Evolutionary conservation across 1,140 invertebrate species (phyloP), one percentile per base, ranked within the genome.

Genomic region (Chironomus tepperi): DNA sequence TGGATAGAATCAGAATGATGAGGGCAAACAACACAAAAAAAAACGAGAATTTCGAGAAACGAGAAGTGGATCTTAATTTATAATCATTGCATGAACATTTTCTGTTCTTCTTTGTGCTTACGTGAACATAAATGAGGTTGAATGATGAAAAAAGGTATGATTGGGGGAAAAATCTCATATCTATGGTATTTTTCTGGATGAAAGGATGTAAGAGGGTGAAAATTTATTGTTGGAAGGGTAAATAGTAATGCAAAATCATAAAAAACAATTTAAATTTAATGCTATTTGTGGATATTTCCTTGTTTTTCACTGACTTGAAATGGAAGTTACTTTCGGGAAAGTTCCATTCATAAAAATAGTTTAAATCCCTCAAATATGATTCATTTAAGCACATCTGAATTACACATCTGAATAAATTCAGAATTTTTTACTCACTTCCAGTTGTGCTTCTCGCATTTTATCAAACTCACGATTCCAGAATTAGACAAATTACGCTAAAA

Each of bases 71-170:
- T 57, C n/a, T 57, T 57, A 57, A 57, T 57, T 57, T 57, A 57
- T 57, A 57, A 57, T 57, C 47, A 57, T 57, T 57, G 47, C 47
- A 57, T 57, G 47, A 57, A 57, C 47, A 57, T 12, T 57, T 57
- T 57, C 24, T 34, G 24, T 34, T 34, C 24, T 34, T 34, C 24
- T 34, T 1, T 34, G 24, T 34, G 24, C 5, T 2, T 34, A 34
- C 1, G 5, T 34, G 5, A 34, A 34, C 1, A 34, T 34, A 34
- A 34, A 57, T 15, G 12, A 57, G 12, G 5, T 57, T 57, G 12
- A 57, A n/a, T 57, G 5, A n/a, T 57, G 43, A 57, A 57, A 57
- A 12, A n/a, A n/a, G 47, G 12, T 57, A n/a, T 12, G 47, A 57
- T 5, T 57, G 2, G 15, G 15, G 15, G 15, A 8, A 47, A 7